Base-by-base conservation (phyloP, 2,888 invertebrate species). In the Himalopsyche japonica region DNA sequence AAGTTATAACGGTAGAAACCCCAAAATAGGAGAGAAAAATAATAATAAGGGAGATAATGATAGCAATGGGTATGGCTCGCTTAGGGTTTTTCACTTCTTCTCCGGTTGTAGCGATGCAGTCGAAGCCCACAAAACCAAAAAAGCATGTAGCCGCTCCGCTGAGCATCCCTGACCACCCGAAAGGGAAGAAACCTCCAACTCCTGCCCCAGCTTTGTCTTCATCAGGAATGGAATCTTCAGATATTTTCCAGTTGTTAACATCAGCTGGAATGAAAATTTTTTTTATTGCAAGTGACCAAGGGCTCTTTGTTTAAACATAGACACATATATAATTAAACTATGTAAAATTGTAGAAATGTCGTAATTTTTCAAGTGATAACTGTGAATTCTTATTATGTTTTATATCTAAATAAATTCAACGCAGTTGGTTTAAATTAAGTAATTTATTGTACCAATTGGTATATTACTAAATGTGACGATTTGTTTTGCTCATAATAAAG, bases 111-210 rank as follows among this genome's bases (percentile, higher is more conserved):
- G 95, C 96, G 48, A 97, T 96, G 86, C 95, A 94, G 89, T 99
- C 98, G 89, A 98, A 98, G 0, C 98, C 98, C 7, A 98, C 97
- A 89, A 98, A 99, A 3, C 97, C 98, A 89, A 96, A 98, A 90
- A 96, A 96, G 88, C 96, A 97, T 82, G 95, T 95, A 0, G 97
- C 97, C 0, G 97, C 94, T 0, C 97, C 97, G 18, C 93, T 93
- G 89, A 97, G 93, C 1, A 95, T 94, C 0, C 97, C 98, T 80
- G 94, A 92, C 85, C 96, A 92, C 0, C 98, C 98, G 89, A 95
- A 98, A 0, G 98, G 98, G 89, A 97, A 94, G 90, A 97, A 99
- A 0, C 98, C 98, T 0, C 98, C 98, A 0, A 89, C 89, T 15
- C 43, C 43, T 12, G 43, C 43, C 0, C 98, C 98, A 0, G 92